Conservation (phyloP, 2,797 vertebrate genomes). For the Babyrousa celebensis region DNA sequence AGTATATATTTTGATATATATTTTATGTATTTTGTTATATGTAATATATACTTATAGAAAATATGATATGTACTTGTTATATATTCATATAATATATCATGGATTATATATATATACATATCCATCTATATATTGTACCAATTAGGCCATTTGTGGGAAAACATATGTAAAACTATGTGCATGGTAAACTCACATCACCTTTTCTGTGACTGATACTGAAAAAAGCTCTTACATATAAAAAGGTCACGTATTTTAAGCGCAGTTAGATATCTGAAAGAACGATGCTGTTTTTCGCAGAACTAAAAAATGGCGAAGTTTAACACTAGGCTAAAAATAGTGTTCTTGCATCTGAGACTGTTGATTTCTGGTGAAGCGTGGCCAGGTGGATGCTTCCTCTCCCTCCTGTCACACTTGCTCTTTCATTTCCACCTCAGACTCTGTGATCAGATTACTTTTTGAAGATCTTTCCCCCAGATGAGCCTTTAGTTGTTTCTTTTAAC, state of each 20-base stretch:
- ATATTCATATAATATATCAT: too few species aligned
- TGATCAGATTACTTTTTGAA: background rate
- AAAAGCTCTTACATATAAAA: background rate
- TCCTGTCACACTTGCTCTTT: background rate
- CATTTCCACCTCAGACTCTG: background rate
- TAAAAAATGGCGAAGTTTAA: background rate
- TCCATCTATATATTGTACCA: background rate
- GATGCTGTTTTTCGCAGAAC: slow-evolving; percentile 32
- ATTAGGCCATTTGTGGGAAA: background rate
- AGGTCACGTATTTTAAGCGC: background rate
- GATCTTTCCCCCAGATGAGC: too few species aligned
- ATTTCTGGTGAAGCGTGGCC: background rate
- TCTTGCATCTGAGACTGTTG: background rate
- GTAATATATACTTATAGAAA: too few species aligned
- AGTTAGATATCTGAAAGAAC: background rate
- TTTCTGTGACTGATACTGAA: background rate
- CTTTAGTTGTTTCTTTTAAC: background rate
- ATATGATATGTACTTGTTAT: too few species aligned
- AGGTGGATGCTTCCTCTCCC: background rate
- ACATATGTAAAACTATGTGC: background rate
- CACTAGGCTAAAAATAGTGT: background rate
- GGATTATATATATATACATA: too few species aligned
- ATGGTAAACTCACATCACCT: background rate
- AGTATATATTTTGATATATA: too few species aligned
- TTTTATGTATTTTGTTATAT: too few species aligned